A percentile compares a stretch with the other conserved stretches of the same genome.
These are phyloP conservation scores for Setipinna tenuifilis DNA, from an alignment of 2,797 vertebrate genomes.

Conservation along the genomic window DNA sequence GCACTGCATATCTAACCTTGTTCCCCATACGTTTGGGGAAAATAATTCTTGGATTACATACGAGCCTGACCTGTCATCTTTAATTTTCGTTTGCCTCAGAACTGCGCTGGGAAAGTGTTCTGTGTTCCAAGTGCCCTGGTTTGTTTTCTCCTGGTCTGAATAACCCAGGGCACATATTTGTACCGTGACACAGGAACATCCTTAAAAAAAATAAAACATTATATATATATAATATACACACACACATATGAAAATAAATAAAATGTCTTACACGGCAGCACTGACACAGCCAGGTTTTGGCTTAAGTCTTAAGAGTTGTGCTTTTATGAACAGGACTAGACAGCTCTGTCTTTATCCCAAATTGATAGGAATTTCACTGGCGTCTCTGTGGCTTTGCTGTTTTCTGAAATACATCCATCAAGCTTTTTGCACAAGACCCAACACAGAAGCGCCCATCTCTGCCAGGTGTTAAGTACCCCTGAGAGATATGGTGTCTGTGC, in stretches of 20 bases:
- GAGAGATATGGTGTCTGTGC: background rate
- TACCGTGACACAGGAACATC: background rate
- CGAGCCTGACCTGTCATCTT: background rate
- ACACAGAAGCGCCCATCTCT: background rate
- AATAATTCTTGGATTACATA: background rate
- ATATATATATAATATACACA: too few relatives aligned
- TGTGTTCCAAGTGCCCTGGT: background rate
- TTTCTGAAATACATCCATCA: background rate
- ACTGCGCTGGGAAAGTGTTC: background rate
- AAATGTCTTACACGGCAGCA: background rate
- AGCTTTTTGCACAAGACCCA: background rate
- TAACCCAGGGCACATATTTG: constrained; percentile 9
- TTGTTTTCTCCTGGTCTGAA: background rate
- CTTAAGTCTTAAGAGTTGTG: background rate
- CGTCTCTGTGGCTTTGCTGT: background rate
- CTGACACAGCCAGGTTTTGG: background rate
- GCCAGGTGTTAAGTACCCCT: constrained; percentile 1
- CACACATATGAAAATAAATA: too few relatives aligned
- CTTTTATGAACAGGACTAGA: constrained; percentile 8
- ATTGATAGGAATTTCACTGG: background rate
- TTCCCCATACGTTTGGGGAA: background rate
- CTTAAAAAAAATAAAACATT: background rate
- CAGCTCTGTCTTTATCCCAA: background rate
- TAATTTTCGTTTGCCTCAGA: background rate
- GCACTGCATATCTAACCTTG: background rate